Percentiles rank a stretch among this genome's conserved stretches.
These are phyloP conservation scores for Ophioderma brevispina DNA, from an alignment of 35 echinoderm and acorn worm genomes.

Conservation along the genomic window DNA sequence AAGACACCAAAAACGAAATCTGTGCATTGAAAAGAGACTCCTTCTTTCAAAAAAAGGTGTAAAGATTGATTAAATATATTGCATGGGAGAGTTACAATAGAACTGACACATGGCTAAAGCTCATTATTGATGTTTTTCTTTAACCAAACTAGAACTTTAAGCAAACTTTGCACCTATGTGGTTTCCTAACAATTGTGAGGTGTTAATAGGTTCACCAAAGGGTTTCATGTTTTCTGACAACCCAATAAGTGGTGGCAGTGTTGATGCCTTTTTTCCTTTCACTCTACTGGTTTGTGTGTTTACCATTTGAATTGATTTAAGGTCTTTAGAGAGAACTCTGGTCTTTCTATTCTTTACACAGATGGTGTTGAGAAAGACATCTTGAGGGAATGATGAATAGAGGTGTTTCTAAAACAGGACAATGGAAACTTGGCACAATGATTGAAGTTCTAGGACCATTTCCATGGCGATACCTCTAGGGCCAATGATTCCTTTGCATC, in stretches of 20 bases:
- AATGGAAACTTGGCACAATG: not conserved
- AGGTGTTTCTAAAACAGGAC: not conserved
- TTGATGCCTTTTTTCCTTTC: too few relatives aligned
- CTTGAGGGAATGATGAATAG: not conserved
- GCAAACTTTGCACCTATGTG: too few relatives aligned
- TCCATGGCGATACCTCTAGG: not conserved
- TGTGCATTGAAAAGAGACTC: too few relatives aligned
- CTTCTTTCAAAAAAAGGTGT: too few relatives aligned
- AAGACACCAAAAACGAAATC: too few relatives aligned
- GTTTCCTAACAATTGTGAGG: not conserved
- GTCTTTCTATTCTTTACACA: not conserved
- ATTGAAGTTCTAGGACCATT: not conserved
- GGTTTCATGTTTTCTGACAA: not conserved
- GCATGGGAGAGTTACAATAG: too few relatives aligned
- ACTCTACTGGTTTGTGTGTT: not conserved
- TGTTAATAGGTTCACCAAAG: not conserved
- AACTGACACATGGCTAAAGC: too few relatives aligned
- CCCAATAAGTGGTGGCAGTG: not conserved
- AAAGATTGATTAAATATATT: too few relatives aligned
- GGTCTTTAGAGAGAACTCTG: slow-evolving; percentile 3
- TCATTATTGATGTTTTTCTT: too few relatives aligned
- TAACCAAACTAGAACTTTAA: too few relatives aligned
- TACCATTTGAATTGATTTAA: not conserved
- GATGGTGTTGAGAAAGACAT: not conserved
- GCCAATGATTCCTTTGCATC: not conserved